Evolutionary conservation across 2,797 vertebrate genomes (phyloP), one percentile per base, ranked within the genome.

Genomic region (Phrynocephalus forsythii): DNA sequence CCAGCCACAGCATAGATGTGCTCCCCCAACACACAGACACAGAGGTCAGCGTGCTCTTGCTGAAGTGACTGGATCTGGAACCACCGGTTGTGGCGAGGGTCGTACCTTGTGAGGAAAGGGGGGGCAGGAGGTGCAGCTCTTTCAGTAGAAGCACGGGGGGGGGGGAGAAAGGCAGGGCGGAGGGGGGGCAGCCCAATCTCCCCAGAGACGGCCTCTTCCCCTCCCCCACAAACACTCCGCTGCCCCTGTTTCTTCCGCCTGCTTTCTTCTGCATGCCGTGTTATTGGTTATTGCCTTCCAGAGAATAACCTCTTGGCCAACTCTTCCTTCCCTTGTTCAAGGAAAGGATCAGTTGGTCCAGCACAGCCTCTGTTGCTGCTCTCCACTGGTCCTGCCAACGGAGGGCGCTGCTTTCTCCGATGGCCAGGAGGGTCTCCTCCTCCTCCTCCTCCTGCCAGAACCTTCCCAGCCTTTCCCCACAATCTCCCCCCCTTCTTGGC

Each of bases 41-140:
- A 98, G 91, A 99, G 98, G 95, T 99, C 99, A 0, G 99, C 98
- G 0, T 98, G 99, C 93, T 98, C 98, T 87, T 98, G 98, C 95
- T 98, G 98, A 92, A 99, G 95, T 33, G 98, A 95, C 94, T 98
- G 97, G 93, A 99, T 97, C 93, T 97, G 93, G 95, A 98, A 98
- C 99, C 99, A 99, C 89, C 94, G 97, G 96, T 99, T 99, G 96
- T 99, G 98, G 71, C 99, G 97, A 0, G 99, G 99, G 94, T 99
- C 99, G 6, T 99, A 99, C 94, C 99, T 99, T 95, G 84, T 66
- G 38, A 87, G 90, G 90, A 93, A 91, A 86, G 79, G 90, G 38
- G 91, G 92, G 28, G 28, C 6, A 13, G 30, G 30, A 13, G 13
- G 52, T 56, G 52, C 52, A 56, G 76, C 28, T 33, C 38, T 44